Conservation (phyloP, 2,113 vertebrate species). For the Carassius gibelio region DNA sequence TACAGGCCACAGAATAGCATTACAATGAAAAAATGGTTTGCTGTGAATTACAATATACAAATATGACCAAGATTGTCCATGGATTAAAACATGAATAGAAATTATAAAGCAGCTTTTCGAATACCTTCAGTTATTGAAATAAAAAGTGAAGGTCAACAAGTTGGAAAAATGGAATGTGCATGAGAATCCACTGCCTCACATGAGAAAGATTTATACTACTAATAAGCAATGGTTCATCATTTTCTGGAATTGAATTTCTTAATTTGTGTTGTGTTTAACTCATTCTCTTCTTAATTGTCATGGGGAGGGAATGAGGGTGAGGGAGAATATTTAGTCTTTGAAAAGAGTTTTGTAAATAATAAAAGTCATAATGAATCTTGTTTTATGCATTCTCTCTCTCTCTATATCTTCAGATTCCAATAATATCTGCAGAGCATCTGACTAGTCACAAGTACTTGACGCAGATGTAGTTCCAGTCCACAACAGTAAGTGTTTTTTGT, state of each 20-base stretch:
- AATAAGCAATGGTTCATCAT: slow-evolving; percentile 23
- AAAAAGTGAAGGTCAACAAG: slow-evolving; percentile 81
- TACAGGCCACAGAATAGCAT: not conserved
- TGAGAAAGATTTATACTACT: slow-evolving; percentile 66
- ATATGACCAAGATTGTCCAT: not conserved
- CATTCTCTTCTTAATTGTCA: slow-evolving; percentile 25
- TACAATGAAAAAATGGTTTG: not conserved
- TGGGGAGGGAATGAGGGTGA: slow-evolving; percentile 23
- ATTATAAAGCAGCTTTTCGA: not conserved
- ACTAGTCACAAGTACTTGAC: slow-evolving; percentile 99
- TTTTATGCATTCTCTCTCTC: slow-evolving; percentile 49
- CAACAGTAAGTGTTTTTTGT: slow-evolving; percentile 87
- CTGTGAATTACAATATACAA: not conserved
- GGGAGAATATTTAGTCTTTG: slow-evolving; percentile 18
- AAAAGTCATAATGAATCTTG: not conserved
- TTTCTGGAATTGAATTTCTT: slow-evolving; percentile 31
- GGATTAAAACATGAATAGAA: not conserved
- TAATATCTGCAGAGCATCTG: slow-evolving; percentile 99
- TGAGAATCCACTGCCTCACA: slow-evolving; percentile 65
- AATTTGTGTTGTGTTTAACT: slow-evolving; percentile 44
- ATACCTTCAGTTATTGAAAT: slow-evolving; percentile 8
- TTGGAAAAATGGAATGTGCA: slow-evolving; percentile 80
- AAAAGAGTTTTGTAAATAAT: not conserved
- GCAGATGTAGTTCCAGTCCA: slow-evolving; percentile 96
- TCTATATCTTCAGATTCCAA: slow-evolving; percentile 90